These are phyloP conservation scores for Drosophila meridiana DNA, from an alignment of 2,888 invertebrate species.

Conservation along the genomic window DNA sequence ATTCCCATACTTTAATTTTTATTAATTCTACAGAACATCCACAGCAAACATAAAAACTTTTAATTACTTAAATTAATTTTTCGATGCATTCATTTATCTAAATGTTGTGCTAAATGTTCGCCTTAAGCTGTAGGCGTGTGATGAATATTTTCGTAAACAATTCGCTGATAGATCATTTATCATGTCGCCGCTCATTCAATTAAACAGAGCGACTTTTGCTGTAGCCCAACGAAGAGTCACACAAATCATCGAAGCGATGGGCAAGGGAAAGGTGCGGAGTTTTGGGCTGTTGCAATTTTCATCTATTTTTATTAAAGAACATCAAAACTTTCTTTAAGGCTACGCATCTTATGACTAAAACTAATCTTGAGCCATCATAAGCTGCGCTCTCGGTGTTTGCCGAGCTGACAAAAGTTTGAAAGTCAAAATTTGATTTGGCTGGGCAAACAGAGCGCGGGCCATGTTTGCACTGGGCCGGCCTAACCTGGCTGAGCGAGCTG, in stretches of 20 bases:
- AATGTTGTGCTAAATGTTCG: background rate
- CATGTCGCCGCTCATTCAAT: constrained; percentile 64
- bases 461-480: constrained; percentile 25
- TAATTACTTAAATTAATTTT: background rate
- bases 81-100: constrained; percentile 14
- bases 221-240: constrained; percentile 13
- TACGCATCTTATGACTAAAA: constrained; percentile 22
- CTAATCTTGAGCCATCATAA: constrained; percentile 8
- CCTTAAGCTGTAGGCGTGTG: constrained; percentile 31
- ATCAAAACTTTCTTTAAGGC: background rate
- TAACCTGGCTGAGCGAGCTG: constrained; percentile 24
- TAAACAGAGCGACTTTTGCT: constrained; percentile 60
- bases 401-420: constrained; percentile 32
- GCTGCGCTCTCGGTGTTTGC: constrained; percentile 1
- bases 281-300: constrained; percentile 5
- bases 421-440: constrained; percentile 36
- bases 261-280: background rate
- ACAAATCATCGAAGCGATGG: background rate
- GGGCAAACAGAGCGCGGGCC: constrained; percentile 29
- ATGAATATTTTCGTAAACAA: constrained; percentile 28
- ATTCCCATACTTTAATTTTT: background rate
- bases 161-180: constrained; percentile 52
- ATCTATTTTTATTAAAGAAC: background rate
- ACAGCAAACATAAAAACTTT: background rate
- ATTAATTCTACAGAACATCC: background rate